A percentile compares a stretch with the other conserved stretches of the same genome.
phyloP scores from a whole-genome alignment of 2,797 vertebrate genomes.

The Cossypha caffra region DNA sequence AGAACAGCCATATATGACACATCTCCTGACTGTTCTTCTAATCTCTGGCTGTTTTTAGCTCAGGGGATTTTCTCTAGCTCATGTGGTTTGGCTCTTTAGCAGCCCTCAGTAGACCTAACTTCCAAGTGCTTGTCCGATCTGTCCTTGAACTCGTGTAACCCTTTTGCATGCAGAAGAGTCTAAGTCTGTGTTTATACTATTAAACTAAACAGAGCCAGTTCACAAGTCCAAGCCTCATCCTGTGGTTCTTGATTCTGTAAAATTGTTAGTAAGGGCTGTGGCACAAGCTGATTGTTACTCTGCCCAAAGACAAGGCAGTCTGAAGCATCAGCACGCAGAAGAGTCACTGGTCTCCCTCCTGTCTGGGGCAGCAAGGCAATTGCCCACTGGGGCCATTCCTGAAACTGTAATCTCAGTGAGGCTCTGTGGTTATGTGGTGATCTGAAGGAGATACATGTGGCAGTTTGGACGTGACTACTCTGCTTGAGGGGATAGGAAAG shows the following conservation, averaged over 20 bases:
- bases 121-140: not conserved
- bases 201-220: slow-evolving; percentile 20
- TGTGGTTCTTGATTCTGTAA: not conserved
- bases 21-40: not conserved
- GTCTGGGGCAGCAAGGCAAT: not conserved
- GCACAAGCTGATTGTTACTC: not conserved
- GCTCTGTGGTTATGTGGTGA: not conserved
- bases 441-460: not conserved
- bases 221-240: not conserved
- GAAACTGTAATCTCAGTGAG: not conserved
- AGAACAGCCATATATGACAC: not conserved
- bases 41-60: not conserved
- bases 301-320: not conserved
- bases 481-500: not conserved
- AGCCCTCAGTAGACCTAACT: not conserved
- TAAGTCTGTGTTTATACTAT: slow-evolving; percentile 8
- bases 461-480: not conserved
- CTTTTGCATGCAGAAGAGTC: slow-evolving; percentile 4
- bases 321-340: not conserved
- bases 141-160: not conserved
- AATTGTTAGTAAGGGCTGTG: not conserved
- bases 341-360: not conserved
- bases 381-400: not conserved
- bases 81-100: not conserved
- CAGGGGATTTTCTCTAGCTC: slow-evolving; percentile 2